These are phyloP conservation scores for Melanotaenia maccullochi DNA, from an alignment of 2,797 vertebrate genomes.

Conservation along the genomic window DNA sequence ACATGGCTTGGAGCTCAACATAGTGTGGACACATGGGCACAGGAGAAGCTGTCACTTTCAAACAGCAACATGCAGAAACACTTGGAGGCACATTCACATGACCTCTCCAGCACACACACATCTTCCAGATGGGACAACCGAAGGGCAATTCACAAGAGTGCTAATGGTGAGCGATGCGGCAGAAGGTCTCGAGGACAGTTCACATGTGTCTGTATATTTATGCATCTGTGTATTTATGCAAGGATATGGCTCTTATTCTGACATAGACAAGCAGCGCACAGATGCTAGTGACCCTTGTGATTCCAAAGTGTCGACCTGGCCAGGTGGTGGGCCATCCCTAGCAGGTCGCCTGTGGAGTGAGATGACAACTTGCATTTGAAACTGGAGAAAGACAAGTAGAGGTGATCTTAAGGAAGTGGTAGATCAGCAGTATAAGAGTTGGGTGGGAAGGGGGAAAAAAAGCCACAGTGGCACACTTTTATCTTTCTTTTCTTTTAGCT, in stretches of 20 bases:
- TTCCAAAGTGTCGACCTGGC: conserved; percentile 52
- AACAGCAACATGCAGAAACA: background rate
- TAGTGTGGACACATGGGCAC: background rate
- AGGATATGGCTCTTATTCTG: conserved; percentile 53
- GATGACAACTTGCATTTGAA: conserved; percentile 47
- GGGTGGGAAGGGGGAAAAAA: background rate
- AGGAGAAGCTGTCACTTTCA: conserved; percentile 2
- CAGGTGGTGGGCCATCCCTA: conserved; percentile 67
- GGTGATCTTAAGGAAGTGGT: conserved; percentile 21
- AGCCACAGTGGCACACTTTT: background rate
- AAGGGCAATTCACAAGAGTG: conserved; percentile 61
- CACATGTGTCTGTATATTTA: conserved; percentile 52
- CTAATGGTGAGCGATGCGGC: conserved; percentile 58
- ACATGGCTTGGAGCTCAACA: conserved; percentile 9
- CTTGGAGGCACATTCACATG: conserved; percentile 21
- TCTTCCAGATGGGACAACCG: conserved; percentile 64
- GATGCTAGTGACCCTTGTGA: conserved; percentile 53
- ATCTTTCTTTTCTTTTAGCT: background rate
- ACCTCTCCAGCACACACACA: conserved; percentile 12
- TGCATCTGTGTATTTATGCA: conserved; percentile 72
- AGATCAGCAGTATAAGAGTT: background rate
- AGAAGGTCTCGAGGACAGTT: conserved; percentile 69
- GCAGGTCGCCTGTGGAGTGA: conserved; percentile 43
- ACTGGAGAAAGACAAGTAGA: conserved; percentile 20
- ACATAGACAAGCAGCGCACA: conserved; percentile 51